A percentile compares a stretch with the other conserved stretches of the same genome.
These are phyloP conservation scores for Anhinga anhinga DNA, from an alignment of 2,113 vertebrate genomes.

Conservation along the genomic window DNA sequence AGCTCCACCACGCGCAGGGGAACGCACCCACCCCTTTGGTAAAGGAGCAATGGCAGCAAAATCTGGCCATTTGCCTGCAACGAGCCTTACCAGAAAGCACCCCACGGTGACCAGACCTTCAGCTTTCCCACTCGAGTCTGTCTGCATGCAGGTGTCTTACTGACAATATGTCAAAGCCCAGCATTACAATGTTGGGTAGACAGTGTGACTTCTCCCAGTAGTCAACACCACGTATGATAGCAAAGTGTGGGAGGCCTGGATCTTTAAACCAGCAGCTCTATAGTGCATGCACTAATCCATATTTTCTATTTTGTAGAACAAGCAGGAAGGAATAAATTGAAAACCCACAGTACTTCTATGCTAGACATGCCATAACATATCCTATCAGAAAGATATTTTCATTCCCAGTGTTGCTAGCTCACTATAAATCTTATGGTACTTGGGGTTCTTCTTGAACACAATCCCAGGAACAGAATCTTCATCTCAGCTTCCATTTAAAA, in stretches of 20 bases:
- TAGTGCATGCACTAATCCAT: background rate
- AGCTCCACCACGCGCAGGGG: rapidly evolving
- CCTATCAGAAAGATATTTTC: background rate
- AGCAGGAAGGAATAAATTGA: background rate
- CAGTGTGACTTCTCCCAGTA: rapidly evolving
- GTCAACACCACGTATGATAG: rapidly evolving
- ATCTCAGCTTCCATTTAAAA: background rate
- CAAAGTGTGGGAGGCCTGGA: background rate
- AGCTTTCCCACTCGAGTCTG: background rate
- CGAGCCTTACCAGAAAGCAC: background rate
- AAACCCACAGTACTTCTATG: background rate
- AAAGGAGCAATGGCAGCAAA: background rate
- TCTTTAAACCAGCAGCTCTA: background rate
- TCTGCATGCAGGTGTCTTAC: background rate
- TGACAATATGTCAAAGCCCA: background rate
- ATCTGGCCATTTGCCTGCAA: background rate
- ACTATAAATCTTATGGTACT: background rate
- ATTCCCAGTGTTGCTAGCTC: background rate
- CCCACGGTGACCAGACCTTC: background rate
- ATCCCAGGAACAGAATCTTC: background rate
- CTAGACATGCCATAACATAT: background rate
- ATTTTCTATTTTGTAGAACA: background rate
- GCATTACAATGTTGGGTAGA: background rate
- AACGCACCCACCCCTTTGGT: background rate
- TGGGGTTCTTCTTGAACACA: background rate